Evolutionary conservation across 2,113 vertebrate species (phyloP), one percentile per base, ranked within the genome.

Genomic region (Chamaea fasciata): DNA sequence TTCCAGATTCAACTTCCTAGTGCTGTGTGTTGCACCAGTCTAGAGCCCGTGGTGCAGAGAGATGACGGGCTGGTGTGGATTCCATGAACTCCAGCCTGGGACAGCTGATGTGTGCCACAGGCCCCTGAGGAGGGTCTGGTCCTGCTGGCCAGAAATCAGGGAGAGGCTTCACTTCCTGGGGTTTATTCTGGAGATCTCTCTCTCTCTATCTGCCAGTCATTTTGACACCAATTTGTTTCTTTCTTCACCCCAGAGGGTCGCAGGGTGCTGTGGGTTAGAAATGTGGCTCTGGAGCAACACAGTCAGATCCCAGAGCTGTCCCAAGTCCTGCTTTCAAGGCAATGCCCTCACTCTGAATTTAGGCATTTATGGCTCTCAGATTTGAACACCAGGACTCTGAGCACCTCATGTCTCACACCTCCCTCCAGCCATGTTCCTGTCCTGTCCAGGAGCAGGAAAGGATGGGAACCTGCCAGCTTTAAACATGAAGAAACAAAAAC

Each of bases 41-140:
- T 1, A 1, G 19, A 30, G 67, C 12, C 6, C 4, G 1, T 30
- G 64, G 27, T 9, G 67, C 35, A 2, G 0, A 2, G 37, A 46
- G 49, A 47, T 10, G 12, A 12, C 2, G 35, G 52, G 42, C 5
- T 70, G 16, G 1, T 7, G 14, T 1, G 4, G 35, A 9, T 16
- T 5, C 60, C 60, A 9, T 13, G 3, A 39, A 23, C 26, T 35
- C 69, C 24, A 16, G 11, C 0, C 46, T 53, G 46, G 57, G 18
- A 31, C 10, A n/a, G 42, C 44, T 60, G 60, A 3, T 19, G 53
- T 16, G 28, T 87, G 74, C 37, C 55, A 42, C 26, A 9, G n/a
- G 17, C 13, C 17, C 9, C n/a, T n/a, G 62, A 35, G 16, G 69
- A 71, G 21, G 4, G 7, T 13, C 33, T 44, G 44, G 4, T 65